Evolutionary conservation across 2,113 vertebrate genomes (phyloP), one percentile per base, ranked within the genome.

Genomic region (Lamprotornis superbus): DNA sequence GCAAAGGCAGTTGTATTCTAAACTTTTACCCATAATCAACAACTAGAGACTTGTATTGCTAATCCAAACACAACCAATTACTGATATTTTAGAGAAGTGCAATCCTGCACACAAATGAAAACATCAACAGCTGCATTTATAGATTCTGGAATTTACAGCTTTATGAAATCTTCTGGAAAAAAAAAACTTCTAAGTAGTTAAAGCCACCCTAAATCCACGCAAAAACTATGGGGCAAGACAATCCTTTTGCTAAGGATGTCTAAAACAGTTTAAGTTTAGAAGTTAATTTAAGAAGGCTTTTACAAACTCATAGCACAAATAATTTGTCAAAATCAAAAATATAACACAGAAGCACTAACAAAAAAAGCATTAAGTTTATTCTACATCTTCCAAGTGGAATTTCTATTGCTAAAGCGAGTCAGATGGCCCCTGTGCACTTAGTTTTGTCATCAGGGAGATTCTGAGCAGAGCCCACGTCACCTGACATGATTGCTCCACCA

Each of bases 351-450:
- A 53, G 39, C 30, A 47, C 11, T 55, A 47, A 69, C 2, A 17
- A 61, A 55, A 83, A 76, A 61, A 42, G 10, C 10, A 10, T 61
- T 55, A 47, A 49, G 21, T 49, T 33, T 92, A 55, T 59, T 76
- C 42, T 42, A 49, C 14, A 39, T n/a, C 15, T 86, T 42, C 13
- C 46, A 69, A 37, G 16, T 35, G 21, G 27, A 70, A 63, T 75
- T 83, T 44, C 35, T 59, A 28, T 25, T 78, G 50, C 47, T 90
- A 70, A 83, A 80, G 97, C 97, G 98, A 98, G 98, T 98, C 98
- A 98, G 98, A 98, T 98, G 98, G 98, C 98, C 98, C 98, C 98
- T 98, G 98, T 98, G 98, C 98, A 98, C 98, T 92, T 94, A 46
- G 73, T 56, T 97, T 96, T 97, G 97, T 98, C 98, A 97, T 70